Conservation (phyloP, 2,888 invertebrate genomes). For the Heterodera filipjevi region DNA sequence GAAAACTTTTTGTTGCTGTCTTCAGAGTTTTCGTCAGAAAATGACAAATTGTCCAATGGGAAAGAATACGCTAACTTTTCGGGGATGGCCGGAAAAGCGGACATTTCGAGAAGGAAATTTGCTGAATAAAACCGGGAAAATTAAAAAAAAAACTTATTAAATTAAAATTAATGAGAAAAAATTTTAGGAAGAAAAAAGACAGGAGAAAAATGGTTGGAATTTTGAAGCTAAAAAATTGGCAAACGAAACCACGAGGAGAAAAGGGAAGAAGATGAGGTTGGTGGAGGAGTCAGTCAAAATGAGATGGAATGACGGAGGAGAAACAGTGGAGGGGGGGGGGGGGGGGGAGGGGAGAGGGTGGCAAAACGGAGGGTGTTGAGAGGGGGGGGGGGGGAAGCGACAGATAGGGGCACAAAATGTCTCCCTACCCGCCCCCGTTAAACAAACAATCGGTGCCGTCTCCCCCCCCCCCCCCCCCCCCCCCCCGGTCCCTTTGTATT, state of each 20-base stretch:
- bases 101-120: background rate
- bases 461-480: background rate
- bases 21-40: background rate
- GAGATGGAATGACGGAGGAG: no score
- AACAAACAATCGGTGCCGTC: background rate
- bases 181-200: background rate
- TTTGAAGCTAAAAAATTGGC: background rate
- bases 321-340: no score
- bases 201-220: background rate
- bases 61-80: constrained; percentile 4
- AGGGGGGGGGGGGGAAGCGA: background rate
- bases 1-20: constrained; percentile 9
- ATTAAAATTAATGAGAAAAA: background rate
- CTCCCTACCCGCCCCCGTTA: background rate
- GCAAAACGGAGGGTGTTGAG: background rate
- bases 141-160: no score
- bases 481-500: background rate
- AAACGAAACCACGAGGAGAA: background rate
- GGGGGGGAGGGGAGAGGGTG: no score
- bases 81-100: constrained; percentile 6
- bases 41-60: background rate
- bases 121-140: background rate
- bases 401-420: background rate
- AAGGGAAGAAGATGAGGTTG: background rate
- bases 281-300: no score